Evolutionary conservation across 2,888 invertebrate species (phyloP), one percentile per base, ranked within the genome.

Genomic region (Oscheius onirici): DNA sequence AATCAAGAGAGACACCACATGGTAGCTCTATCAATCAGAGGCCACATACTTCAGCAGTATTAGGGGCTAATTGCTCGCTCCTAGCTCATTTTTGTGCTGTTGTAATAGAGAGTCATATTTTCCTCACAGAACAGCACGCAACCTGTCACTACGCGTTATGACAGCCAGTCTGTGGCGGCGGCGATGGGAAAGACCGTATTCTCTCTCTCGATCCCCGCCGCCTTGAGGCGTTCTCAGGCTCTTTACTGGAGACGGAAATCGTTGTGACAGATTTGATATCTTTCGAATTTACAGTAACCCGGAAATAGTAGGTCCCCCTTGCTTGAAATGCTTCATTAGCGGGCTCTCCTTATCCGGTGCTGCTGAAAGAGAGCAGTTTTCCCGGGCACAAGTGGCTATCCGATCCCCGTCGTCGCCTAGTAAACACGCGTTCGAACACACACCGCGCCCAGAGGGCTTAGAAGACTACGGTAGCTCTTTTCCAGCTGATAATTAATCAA

Each of bases 361-460:
- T n/a, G n/a, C 34, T 8, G 34, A 34, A 34, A 34, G 34, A 63
- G 46, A 49, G 49, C 63, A 46, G 49, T 63, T 63, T 34, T 63
- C 63, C 63, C 63, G n/a, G 49, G 49, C 63, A 63, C 49, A 63
- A 63, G 63, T 63, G 63, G 63, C 63, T 49, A 63, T 63, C 63
- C 49, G 63, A 63, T 63, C 46, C 61, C 63, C 58, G 40, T 63
- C 49, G 63, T 63, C 49, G 63, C 63, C 63, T 63, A 63, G 63
- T 63, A 63, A 63, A 63, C 63, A 63, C 46, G 63, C 63, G 49
- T 63, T 63, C 49, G 46, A 63, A 44, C 61, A 46, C 22, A 34
- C 34, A n/a, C n/a, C n/a, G n/a, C 34, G 34, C 34, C 8, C 34
- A 34, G 34, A 34, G 34, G 34, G n/a, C n/a, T n/a, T n/a, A n/a